Evolutionary conservation across 2,888 invertebrate species (phyloP), one percentile per base, ranked within the genome.

Genomic region (Galerucella pusilla): DNA sequence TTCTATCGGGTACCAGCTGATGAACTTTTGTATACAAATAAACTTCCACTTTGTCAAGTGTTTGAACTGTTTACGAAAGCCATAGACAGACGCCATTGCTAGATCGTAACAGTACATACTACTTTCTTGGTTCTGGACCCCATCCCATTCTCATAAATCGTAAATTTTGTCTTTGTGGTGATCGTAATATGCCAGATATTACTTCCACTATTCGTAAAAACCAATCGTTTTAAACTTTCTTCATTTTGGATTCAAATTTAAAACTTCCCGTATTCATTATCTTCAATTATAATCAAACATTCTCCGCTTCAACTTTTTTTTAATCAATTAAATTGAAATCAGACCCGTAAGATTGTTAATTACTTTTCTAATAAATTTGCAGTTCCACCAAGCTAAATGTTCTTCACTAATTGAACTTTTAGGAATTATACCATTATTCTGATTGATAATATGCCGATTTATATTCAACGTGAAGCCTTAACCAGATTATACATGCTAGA

Each of bases 371-470:
- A 74, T 73, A 74, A 76, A 76, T 74, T 73, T 65, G 64, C 60
- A 52, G 68, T 59, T 54, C 66, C 72, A 68, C 70, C 74, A 74
- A 69, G 60, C 66, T 63, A 74, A 72, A 70, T 73, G 76, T 75
- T 65, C 75, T 63, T 73, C 71, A 28, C 72, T 74, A 74, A 74
- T 73, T 72, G 73, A 78, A 76, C 72, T 75, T 75, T 71, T 61
- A 49, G 66, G 66, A 75, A 75, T 76, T 68, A 76, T 78, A 59
- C 75, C 76, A 76, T 75, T 75, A 76, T 74, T 73, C 76, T 76
- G 73, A 79, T 77, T 76, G 74, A 75, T 79, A 77, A 79, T 77
- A 74, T 65, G 69, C 67, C 73, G 73, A 79, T 77, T 75, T 74
- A 73, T 71, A 78, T 75, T 77, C 76, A 57, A 73, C 49, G 73